A percentile compares a stretch with the other conserved stretches of the same genome.
phyloP scores from a whole-genome alignment of 2,888 invertebrate species.

The Phaonia tiefii region DNA sequence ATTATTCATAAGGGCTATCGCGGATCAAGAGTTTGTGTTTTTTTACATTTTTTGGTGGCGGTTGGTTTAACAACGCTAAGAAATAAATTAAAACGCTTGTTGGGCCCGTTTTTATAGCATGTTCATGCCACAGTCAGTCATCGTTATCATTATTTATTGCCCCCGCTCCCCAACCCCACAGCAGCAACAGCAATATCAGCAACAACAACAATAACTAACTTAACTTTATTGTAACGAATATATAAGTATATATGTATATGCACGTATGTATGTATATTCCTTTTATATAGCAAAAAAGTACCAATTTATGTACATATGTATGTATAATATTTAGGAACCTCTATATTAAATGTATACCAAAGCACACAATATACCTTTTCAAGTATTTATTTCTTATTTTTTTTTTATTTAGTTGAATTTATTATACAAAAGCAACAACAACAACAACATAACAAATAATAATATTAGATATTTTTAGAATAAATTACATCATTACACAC shows the following conservation, averaged over 20 bases:
- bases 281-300: no score
- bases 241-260: conserved; percentile 10
- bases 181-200: conserved; percentile 54
- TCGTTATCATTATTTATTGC: conserved; percentile 67
- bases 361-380: conserved; percentile 60
- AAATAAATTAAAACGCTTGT: conserved; percentile 61
- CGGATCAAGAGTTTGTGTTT: not conserved
- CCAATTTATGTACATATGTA: no score
- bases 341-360: conserved; percentile 61
- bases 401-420: conserved; percentile 46
- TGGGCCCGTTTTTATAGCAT: conserved; percentile 46
- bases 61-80: conserved; percentile 21
- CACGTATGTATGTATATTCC: conserved; percentile 15
- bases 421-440: conserved; percentile 5
- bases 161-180: conserved; percentile 46
- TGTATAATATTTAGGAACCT: conserved; percentile 1
- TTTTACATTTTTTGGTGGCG: not conserved
- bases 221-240: conserved; percentile 6
- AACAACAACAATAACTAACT: conserved; percentile 59
- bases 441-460: conserved; percentile 2
- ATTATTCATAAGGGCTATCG: conserved; percentile 19
- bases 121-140: conserved; percentile 59
- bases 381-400: conserved; percentile 34
- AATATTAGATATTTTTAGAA: conserved; percentile 7
- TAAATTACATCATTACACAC: conserved; percentile 13